phyloP scores from a whole-genome alignment of 2,113 vertebrate species.

The Callochromis pleurospilus region DNA sequence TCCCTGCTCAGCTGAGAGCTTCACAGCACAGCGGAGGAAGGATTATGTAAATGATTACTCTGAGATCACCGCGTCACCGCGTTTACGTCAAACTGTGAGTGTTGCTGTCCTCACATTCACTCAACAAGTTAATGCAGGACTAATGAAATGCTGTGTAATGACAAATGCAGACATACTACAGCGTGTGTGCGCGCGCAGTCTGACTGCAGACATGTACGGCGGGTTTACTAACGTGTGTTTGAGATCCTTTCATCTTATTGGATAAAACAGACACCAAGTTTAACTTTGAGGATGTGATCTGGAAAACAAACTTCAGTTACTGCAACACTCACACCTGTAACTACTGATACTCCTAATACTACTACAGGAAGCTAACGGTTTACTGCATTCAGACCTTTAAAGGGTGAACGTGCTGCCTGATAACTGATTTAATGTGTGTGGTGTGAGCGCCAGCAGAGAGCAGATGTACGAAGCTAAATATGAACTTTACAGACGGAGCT shows the following conservation, averaged over 20 bases:
- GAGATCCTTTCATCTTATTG: background rate
- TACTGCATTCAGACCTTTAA: background rate
- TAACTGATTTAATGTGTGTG: background rate
- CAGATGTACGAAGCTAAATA: background rate
- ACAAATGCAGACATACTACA: background rate
- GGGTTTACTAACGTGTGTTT: background rate
- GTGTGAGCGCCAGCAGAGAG: background rate
- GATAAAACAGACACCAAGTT: background rate
- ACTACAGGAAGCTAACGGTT: fast-evolving
- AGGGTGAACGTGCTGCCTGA: background rate
- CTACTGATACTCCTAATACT: background rate
- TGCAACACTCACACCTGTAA: background rate
- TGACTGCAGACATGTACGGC: background rate
- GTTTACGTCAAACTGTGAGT: background rate
- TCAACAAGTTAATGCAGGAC: background rate
- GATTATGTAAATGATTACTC: background rate
- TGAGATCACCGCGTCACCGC: background rate
- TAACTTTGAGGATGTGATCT: background rate
- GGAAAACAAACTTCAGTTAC: background rate
- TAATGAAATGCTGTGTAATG: background rate
- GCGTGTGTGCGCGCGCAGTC: background rate
- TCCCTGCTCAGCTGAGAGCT: background rate
- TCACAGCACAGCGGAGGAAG: background rate
- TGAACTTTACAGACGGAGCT: background rate
- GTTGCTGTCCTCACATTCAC: background rate